Conservation (phyloP, 2,888 invertebrate species). For the Scaptomyza cyrtandrae region DNA sequence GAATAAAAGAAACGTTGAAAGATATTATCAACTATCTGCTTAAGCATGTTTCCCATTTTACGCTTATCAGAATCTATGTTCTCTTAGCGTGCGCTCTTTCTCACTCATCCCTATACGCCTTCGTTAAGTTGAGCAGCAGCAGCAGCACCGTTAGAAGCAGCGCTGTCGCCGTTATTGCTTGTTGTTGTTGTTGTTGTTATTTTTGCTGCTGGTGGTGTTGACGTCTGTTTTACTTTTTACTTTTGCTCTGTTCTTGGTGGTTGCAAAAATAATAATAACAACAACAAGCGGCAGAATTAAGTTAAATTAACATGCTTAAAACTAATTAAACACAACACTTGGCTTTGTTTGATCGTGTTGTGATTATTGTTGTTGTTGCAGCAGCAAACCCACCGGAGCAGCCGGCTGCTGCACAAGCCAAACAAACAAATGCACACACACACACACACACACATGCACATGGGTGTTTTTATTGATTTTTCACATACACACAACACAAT, state of each 20-base stretch:
- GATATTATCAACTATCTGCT: constrained; percentile 1
- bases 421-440: constrained; percentile 34
- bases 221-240: constrained; percentile 12
- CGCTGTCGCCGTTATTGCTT: constrained; percentile 35
- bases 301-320: constrained; percentile 57
- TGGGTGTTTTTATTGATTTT: constrained; percentile 52
- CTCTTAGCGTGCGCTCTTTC: constrained; percentile 9
- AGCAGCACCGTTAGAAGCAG: constrained; percentile 53
- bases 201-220: constrained; percentile 18
- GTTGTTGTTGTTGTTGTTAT: constrained; percentile 16
- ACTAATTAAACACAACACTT: constrained; percentile 66
- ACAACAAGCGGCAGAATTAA: constrained; percentile 14
- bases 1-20: constrained; percentile 2
- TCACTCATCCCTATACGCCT: constrained; percentile 3
- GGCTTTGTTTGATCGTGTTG: neutral
- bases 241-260: constrained; percentile 28
- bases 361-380: neutral
- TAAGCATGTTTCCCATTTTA: constrained; percentile 11
- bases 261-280: constrained; percentile 35
- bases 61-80: constrained; percentile 27
- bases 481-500: constrained; percentile 41
- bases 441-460: constrained; percentile 14
- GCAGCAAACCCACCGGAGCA: constrained; percentile 21
- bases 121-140: constrained; percentile 38
- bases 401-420: constrained; percentile 61